These are phyloP conservation scores for Salminus brasiliensis DNA, from an alignment of 2,113 vertebrate genomes.

Conservation along the genomic window DNA sequence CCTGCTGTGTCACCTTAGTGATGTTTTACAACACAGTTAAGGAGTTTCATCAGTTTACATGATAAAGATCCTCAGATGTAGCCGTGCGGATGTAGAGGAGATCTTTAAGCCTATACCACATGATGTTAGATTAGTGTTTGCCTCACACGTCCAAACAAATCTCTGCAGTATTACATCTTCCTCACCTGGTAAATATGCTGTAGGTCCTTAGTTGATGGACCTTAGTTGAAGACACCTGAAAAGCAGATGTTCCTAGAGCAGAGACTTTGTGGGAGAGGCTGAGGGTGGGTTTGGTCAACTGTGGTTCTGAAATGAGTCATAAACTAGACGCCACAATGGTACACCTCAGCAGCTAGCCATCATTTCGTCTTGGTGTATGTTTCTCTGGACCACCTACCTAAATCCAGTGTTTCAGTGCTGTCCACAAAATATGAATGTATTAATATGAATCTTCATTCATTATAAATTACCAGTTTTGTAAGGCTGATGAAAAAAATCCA, in stretches of 20 bases:
- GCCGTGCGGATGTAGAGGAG: background rate
- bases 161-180: background rate
- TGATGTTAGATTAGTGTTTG: background rate
- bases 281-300: background rate
- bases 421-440: background rate
- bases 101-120: background rate
- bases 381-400: conserved; percentile 2
- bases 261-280: too few relatives aligned
- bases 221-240: conserved; percentile 43
- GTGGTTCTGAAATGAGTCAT: conserved; percentile 35
- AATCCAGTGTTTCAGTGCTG: background rate
- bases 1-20: too few relatives aligned
- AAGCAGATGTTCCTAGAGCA: conserved; percentile 14
- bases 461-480: conserved; percentile 25
- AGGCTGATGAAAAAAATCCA: conserved; percentile 36
- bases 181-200: too few relatives aligned
- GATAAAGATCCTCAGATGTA: too few relatives aligned
- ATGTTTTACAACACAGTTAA: too few relatives aligned
- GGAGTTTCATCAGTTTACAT: too few relatives aligned
- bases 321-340: conserved; percentile 8
- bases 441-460: conserved; percentile 8
- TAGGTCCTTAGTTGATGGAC: too few relatives aligned
- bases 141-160: background rate
- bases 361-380: background rate
- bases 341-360: background rate